Evolutionary conservation across 2,888 invertebrate species (phyloP).

Genomic region (Tetragonula carbonaria): DNA sequence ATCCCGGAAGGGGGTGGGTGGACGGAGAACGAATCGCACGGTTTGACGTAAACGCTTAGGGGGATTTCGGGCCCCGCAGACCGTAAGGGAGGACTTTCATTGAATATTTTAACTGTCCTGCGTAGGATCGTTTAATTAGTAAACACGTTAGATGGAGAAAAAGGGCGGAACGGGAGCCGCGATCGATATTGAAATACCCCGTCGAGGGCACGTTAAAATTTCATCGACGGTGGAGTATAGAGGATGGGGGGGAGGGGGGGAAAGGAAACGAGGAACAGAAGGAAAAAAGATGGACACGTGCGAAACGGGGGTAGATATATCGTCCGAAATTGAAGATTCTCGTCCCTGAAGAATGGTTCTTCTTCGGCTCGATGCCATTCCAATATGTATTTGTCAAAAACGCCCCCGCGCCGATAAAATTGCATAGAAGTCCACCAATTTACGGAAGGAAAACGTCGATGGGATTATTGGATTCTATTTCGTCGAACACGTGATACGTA

Average conservation of each 20-base stretch:
- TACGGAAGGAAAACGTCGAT: conserved; percentile 4
- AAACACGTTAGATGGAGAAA: conserved; percentile 17
- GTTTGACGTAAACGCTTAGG: conserved; percentile 19
- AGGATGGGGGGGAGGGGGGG: too few species aligned
- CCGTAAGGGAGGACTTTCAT: conserved; percentile 30
- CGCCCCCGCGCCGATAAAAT: background rate
- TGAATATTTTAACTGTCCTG: conserved; percentile 54
- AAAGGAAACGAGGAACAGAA: background rate
- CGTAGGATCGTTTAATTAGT: conserved; percentile 38
- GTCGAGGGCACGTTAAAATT: background rate
- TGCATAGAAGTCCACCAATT: conserved; percentile 32
- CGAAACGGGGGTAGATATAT: too few species aligned
- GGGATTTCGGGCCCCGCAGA: background rate
- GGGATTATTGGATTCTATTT: conserved; percentile 42
- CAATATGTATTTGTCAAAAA: conserved; percentile 18
- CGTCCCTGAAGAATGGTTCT: background rate
- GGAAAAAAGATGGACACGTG: too few species aligned
- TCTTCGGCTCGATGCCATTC: conserved; percentile 3
- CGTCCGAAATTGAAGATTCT: background rate
- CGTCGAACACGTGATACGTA: background rate
- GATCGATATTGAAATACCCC: conserved; percentile 37
- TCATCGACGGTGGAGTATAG: background rate
- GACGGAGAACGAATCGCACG: background rate
- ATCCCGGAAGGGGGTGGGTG: background rate
- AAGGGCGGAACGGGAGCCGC: background rate